Base-by-base conservation (phyloP, 2,888 invertebrate genomes). In the Fabriciana adippe region DNA sequence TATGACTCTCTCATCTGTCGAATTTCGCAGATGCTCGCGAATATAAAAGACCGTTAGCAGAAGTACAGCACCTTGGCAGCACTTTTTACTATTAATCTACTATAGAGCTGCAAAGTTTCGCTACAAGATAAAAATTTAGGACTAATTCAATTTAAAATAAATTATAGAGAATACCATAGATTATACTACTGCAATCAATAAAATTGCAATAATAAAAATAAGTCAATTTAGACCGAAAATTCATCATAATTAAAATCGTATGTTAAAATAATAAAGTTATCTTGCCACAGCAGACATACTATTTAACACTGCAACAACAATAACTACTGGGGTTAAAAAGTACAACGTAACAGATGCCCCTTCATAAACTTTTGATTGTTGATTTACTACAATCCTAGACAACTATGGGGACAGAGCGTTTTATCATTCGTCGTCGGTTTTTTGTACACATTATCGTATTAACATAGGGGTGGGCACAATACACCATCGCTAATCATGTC, bases 1-100 rank as follows among this genome's bases (percentile, higher is more conserved):
- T 50, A 67, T 75, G 74, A 75, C 77, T 77, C 80, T 81, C 83
- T 86, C 87, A 84, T 87, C 88, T 85, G 84, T 79, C 81, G 79
- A 83, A 85, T 84, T 67, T 71, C 55, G 65, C 72, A 71, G 67
- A 70, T 72, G 68, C 62, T 70, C 65, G 56, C 69, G 62, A 73
- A 76, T 74, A 75, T 54, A 73, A 75, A 77, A 73, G 75, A 85
- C 89, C 88, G 88, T 89, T 89, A 90, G 66, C 67, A 69, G 56
- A 55, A 66, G 55, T 66, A 61, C 41, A 50, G n/a, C 55, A 55
- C 16, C 18, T 21, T 35, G 15, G 18, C 8, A 8, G 26, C n/a
- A 59, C n/a, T 3, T 21, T 31, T 48, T 48, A 26, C 26, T n/a
- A 16, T 53, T 4, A 21, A 53, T 53, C 5, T 21, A 6, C 11